These are phyloP conservation scores for Melolontha melolontha DNA, from an alignment of 2,888 invertebrate species.

Conservation along the genomic window DNA sequence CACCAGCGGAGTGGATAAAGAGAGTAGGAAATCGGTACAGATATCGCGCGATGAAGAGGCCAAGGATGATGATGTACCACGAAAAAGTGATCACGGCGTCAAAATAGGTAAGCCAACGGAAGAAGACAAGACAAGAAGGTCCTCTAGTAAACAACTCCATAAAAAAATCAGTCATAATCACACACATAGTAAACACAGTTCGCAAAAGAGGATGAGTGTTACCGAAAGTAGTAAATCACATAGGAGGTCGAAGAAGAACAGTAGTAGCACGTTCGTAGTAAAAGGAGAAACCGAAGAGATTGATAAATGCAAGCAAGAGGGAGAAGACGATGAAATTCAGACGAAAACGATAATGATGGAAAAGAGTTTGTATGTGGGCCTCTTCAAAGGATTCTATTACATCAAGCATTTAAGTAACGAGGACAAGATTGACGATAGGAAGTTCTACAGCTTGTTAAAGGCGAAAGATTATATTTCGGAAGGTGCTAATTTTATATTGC, in stretches of 20 bases:
- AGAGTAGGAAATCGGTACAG: too few relatives aligned
- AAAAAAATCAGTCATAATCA: too few relatives aligned
- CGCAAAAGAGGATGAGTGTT: not conserved
- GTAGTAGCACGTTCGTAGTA: not conserved
- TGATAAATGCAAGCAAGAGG: conserved; percentile 36
- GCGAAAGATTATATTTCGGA: conserved; percentile 71
- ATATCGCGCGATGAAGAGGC: too few relatives aligned
- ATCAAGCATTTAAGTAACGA: conserved; percentile 67
- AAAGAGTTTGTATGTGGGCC: conserved; percentile 69
- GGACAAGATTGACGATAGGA: conserved; percentile 64
- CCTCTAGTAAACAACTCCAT: too few relatives aligned
- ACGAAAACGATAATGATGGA: conserved; percentile 59
- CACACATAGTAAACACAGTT: too few relatives aligned
- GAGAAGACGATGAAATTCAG: conserved; percentile 61
- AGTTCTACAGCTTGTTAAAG: conserved; percentile 68
- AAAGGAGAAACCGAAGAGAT: not conserved
- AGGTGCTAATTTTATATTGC: conserved; percentile 72
- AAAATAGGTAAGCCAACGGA: too few relatives aligned
- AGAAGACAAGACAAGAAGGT: too few relatives aligned
- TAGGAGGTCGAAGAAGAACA: not conserved
- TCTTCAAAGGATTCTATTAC: conserved; percentile 71
- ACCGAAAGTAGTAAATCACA: too few relatives aligned
- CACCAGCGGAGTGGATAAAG: too few relatives aligned
- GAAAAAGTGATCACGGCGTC: too few relatives aligned
- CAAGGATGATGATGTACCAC: too few relatives aligned